Conservation (phyloP, 2,888 invertebrate genomes). For the Ormyrus pomaceus region DNA sequence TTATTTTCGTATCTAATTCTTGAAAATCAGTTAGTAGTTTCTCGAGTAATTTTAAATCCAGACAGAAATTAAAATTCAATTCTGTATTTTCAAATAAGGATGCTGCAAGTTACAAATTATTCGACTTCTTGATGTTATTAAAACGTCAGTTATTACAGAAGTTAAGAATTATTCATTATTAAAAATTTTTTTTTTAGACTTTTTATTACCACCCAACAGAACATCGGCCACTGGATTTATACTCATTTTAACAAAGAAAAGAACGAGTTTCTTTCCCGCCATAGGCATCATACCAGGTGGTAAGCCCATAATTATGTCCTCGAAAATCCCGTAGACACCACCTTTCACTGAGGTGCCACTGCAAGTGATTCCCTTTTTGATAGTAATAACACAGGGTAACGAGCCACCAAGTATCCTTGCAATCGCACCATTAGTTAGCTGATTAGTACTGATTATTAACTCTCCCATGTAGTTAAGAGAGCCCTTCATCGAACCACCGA, state of each 20-base stretch:
- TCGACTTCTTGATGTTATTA: no score
- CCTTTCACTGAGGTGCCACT: constrained; percentile 56
- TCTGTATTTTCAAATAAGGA: no score
- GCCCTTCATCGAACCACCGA: constrained; percentile 38
- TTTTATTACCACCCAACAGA: constrained; percentile 56
- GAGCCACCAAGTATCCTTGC: constrained; percentile 57
- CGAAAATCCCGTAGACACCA: constrained; percentile 30
- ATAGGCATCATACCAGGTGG: constrained; percentile 55
- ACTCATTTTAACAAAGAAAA: not conserved
- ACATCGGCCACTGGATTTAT: constrained; percentile 55
- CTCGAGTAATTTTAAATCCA: no score
- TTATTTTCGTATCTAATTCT: no score
- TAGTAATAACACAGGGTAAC: constrained; percentile 59
- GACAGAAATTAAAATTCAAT: no score
- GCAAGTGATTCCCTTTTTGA: constrained; percentile 47
- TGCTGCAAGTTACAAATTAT: no score
- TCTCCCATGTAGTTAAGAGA: not conserved
- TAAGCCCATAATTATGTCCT: constrained; percentile 43
- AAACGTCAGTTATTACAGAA: no score
- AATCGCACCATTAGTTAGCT: not conserved
- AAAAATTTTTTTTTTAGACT: no score
- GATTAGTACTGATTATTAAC: no score
- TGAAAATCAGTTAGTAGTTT: no score
- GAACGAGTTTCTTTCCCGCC: not conserved
- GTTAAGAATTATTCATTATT: no score